phyloP scores from a whole-genome alignment of 2,113 vertebrate species.

The Seriola aureovittata region DNA sequence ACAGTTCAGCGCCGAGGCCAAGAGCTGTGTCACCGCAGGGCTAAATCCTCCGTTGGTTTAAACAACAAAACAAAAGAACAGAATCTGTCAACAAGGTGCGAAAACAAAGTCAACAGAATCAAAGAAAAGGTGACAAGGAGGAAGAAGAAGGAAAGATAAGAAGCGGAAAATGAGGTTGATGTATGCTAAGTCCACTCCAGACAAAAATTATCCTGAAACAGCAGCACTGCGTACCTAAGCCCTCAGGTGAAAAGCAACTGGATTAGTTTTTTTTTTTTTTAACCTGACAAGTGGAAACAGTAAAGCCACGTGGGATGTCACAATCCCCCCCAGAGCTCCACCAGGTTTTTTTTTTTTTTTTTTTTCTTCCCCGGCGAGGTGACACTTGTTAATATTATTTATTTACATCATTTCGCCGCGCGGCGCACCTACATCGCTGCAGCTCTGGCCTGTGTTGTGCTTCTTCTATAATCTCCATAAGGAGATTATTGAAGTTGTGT shows the following conservation, averaged over 20 bases:
- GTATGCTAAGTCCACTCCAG: conserved; percentile 76
- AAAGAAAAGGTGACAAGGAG: conserved; percentile 66
- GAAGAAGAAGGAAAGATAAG: conserved; percentile 61
- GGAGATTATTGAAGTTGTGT: conserved; percentile 70
- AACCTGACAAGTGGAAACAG: conserved; percentile 64
- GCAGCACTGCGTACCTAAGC: conserved; percentile 51
- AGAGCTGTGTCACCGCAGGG: conserved; percentile 64
- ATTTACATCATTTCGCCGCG: conserved; percentile 68
- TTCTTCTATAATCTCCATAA: conserved; percentile 71
- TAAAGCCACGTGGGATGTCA: conserved; percentile 62
- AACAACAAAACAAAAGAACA: conserved; percentile 70
- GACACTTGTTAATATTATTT: conserved; percentile 73
- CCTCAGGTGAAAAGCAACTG: conserved; percentile 65
- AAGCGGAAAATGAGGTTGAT: conserved; percentile 68
- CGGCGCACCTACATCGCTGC: conserved; percentile 18
- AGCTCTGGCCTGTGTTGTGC: conserved; percentile 38
- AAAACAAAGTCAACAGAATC: conserved; percentile 68
- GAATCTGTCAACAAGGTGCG: conserved; percentile 64
- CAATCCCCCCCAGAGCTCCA: conserved; percentile 49
- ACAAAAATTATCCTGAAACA: conserved; percentile 66
- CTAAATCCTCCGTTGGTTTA: conserved; percentile 73
- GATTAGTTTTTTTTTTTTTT: conserved; percentile 62
- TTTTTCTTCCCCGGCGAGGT: conserved; percentile 26
- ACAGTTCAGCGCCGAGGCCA: conserved; percentile 69
- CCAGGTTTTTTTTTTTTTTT: conserved; percentile 17